Base-by-base conservation (phyloP, 2,888 invertebrate species). In the Osedax frankpressi region DNA sequence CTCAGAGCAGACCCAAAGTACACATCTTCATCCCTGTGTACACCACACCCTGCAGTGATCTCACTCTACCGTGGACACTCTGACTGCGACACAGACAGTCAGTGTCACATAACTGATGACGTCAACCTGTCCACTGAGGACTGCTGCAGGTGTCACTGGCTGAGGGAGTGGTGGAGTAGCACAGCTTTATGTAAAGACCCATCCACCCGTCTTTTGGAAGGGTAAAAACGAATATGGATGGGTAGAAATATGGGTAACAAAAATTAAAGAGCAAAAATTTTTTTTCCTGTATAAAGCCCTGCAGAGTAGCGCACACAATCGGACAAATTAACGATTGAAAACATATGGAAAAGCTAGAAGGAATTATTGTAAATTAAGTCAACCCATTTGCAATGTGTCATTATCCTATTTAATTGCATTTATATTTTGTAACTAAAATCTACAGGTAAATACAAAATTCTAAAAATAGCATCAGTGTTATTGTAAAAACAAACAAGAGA, bases 331-430 rank as follows among this genome's bases (percentile, higher is more conserved):
- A 62, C 6, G 6, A 62, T 26, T 2, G 24, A 62, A 3, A 27
- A 14, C 24, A 65, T 65, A n/a, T 65, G 65, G 63, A 11, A 65
- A 65, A 65, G 11, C 6, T 1, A 14, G 11, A 27, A 11, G 65
- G 6, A 11, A 28, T 26, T 6, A 65, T 65, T 14, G 6, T n/a
- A n/a, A n/a, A n/a, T 65, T 65, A 6, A 65, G 24, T 65, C 65
- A 65, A 11, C 65, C 26, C 1, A 1, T 65, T 65, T 65, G 19
- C 24, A n/a, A 65, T 65, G 65, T 65, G n/a, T n/a, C n/a, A n/a
- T 0, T 65, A 65, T 65, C 1, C 3, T 65, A 65, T 65, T 65
- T 65, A 65, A 65, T 65, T 65, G 65, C 65, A 65, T 65, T 65
- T 65, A n/a, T 65, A 14, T 14, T 2, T 65, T 19, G 14, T 65